Base-by-base conservation (phyloP, 1,140 invertebrate species). In the Zaprionus gabonicus region DNA sequence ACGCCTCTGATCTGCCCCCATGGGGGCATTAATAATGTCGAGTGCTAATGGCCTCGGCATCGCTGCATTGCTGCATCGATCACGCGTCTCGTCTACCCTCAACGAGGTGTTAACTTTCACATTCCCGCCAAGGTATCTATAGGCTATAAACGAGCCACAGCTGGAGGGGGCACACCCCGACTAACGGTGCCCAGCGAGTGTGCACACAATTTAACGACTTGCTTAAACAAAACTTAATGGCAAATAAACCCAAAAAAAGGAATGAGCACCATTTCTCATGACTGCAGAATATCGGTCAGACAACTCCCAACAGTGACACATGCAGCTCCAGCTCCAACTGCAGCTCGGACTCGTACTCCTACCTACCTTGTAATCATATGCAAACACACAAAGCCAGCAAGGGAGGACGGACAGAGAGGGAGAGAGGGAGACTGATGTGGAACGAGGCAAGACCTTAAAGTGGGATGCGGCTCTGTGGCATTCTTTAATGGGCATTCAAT, bases 401-500 rank as follows among this genome's bases (percentile, higher is more conserved):
- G 31, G 49, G n/a, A 38, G 60, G 20, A 20, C 20, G 20, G 20
- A 20, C 20, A 20, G 20, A 20, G 20, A 1, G 20, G 20, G 4
- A 28, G 5, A 4, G 20, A 41, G 36, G 1, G n/a, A 20, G 13
- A 2, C 10, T 13, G 13, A 44, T 15, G 4, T 15, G 51, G 10
- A 36, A 17, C 46, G 17, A 23, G 46, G 6, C 34, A 38, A 66
- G 64, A 67, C 64, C 64, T 57, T 46, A 67, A 53, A 69, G 56
- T 69, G 56, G 66, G 66, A 60, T 51, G 38, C 36, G 41, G 66
- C 56, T 10, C 31, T 62, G 62, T 76, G 68, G 77, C 84, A 88
- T 82, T 83, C 77, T 87, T 88, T 88, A 88, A 88, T 87, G 83
- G 80, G 65, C 84, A 70, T 83, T 80, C 83, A 87, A 86, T 86